phyloP scores from a whole-genome alignment of 2,797 vertebrate genomes.

The Scyliorhinus canicula region DNA sequence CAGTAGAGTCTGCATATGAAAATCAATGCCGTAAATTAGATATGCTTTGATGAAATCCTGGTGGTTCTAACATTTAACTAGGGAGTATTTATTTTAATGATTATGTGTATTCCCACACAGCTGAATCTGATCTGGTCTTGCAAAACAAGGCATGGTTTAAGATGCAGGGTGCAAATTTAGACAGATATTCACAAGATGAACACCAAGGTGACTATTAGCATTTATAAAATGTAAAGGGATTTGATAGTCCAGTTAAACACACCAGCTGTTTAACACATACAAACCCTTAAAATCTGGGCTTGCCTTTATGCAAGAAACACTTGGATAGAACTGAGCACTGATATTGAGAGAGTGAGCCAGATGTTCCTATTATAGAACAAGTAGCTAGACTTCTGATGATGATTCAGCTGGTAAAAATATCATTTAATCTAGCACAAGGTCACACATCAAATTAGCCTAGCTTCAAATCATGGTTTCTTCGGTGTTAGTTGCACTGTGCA shows the following conservation, averaged over 20 bases:
- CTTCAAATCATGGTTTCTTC: background rate
- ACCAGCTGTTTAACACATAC: background rate
- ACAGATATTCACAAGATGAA: conserved; percentile 8
- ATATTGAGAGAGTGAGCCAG: background rate
- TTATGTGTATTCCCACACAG: background rate
- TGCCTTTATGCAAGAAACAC: background rate
- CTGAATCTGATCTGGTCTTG: background rate
- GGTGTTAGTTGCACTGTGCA: background rate
- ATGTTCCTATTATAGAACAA: background rate
- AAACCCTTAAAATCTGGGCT: background rate
- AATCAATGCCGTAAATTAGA: background rate
- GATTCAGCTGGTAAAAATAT: background rate
- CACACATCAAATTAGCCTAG: background rate
- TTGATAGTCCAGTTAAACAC: background rate
- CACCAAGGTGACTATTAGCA: background rate
- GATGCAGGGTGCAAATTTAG: background rate
- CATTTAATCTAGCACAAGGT: background rate
- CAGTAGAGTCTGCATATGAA: background rate
- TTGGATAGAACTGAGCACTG: background rate
- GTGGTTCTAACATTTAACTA: background rate
- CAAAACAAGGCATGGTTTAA: background rate
- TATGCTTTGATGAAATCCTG: background rate
- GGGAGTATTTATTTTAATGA: background rate
- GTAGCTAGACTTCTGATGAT: background rate
- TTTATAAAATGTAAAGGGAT: conserved; percentile 1